Evolutionary conservation across 2,113 vertebrate species (phyloP).

Genomic region (Herpetotheres cachinnans): DNA sequence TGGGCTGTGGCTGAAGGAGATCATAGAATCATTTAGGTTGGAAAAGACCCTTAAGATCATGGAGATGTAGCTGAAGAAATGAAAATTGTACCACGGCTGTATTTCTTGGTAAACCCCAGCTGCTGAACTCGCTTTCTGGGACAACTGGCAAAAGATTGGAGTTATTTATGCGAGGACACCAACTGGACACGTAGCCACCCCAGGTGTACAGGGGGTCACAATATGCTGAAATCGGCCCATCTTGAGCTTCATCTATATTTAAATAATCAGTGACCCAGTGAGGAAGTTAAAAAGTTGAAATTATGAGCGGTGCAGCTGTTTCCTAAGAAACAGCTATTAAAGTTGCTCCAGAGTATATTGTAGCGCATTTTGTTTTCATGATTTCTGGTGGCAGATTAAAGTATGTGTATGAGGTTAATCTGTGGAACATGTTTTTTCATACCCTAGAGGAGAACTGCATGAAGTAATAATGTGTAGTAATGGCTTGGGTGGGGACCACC

Average conservation of each 20-base stretch:
- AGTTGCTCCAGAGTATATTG: not conserved
- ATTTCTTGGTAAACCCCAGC: not conserved
- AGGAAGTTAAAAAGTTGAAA: not conserved
- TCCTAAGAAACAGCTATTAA: not conserved
- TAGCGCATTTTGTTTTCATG: not conserved
- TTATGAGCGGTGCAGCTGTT: not conserved
- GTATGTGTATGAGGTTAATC: not conserved
- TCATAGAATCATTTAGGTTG: not conserved
- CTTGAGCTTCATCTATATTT: not conserved
- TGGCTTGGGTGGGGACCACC: not conserved
- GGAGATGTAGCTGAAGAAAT: not conserved
- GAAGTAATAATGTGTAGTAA: slow-evolving; percentile 37
- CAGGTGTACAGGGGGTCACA: not conserved
- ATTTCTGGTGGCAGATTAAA: slow-evolving; percentile 23
- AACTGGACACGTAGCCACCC: not conserved
- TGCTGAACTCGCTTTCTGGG: not conserved
- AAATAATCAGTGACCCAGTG: not conserved
- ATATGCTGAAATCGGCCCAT: not conserved
- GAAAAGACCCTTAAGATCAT: not conserved
- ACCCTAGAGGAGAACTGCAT: slow-evolving; percentile 16
- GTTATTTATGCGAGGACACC: not conserved
- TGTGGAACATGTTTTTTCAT: slow-evolving; percentile 9
- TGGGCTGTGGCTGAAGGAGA: not conserved
- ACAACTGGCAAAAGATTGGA: not conserved
- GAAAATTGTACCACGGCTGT: not conserved